A percentile compares a stretch with the other conserved stretches of the same genome.
phyloP scores from a whole-genome alignment of 2,888 invertebrate species.

The Thecophora atra region DNA sequence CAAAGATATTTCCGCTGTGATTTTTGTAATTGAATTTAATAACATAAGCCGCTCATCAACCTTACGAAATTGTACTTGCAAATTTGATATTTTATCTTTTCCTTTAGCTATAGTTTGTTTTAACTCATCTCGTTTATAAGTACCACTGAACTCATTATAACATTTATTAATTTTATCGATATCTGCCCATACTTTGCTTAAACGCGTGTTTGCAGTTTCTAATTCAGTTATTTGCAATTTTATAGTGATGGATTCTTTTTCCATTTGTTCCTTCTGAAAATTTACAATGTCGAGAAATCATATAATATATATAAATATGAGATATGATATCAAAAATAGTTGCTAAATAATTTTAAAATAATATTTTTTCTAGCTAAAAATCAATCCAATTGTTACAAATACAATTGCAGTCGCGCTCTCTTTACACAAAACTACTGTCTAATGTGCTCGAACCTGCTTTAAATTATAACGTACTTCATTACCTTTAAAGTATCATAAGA shows the following conservation, averaged over 20 bases:
- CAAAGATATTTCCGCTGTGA: constrained; percentile 58
- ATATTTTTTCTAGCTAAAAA: too few species aligned
- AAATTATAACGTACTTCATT: too few species aligned
- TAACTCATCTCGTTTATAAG: constrained; percentile 53
- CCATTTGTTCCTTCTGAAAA: constrained; percentile 61
- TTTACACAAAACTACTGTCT: too few species aligned
- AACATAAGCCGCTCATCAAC: constrained; percentile 68
- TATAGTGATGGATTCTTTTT: constrained; percentile 69
- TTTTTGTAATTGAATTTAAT: constrained; percentile 61
- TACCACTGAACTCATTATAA: constrained; percentile 49
- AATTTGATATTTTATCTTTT: constrained; percentile 69
- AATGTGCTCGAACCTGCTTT: too few species aligned
- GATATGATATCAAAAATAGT: too few species aligned
- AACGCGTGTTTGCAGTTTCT: constrained; percentile 69
- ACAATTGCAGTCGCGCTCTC: too few species aligned
- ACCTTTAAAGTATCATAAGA: too few species aligned
- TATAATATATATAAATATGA: neutral
- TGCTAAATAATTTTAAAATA: too few species aligned
- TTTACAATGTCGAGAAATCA: neutral
- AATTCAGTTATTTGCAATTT: constrained; percentile 72
- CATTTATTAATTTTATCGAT: constrained; percentile 59
- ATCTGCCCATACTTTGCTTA: constrained; percentile 67
- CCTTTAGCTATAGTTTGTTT: constrained; percentile 70
- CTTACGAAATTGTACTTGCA: constrained; percentile 71
- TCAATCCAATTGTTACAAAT: too few species aligned